These are phyloP conservation scores for Phalacrocorax aristotelis DNA, from an alignment of 2,113 vertebrate species.

Conservation along the genomic window DNA sequence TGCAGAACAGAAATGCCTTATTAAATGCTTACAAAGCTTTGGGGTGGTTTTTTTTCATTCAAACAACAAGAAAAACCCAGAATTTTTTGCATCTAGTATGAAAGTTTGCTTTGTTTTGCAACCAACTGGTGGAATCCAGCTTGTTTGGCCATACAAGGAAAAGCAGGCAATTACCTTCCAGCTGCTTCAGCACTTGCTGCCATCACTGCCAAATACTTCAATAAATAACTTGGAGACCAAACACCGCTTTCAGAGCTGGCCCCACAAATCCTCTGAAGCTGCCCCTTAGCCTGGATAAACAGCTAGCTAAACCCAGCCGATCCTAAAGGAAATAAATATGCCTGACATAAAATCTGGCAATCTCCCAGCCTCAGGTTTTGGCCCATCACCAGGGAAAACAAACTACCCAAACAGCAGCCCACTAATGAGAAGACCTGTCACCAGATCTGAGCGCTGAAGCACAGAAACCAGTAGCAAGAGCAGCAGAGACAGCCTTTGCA, in stretches of 20 bases:
- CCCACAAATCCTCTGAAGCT: constrained; percentile 17
- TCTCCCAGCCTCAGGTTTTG: constrained; percentile 34
- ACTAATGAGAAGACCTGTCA: constrained; percentile 15
- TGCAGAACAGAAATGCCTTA: background rate
- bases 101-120: constrained; percentile 21
- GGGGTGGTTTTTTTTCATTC: background rate
- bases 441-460: background rate
- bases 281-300: constrained; percentile 2
- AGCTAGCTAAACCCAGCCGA: background rate
- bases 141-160: background rate
- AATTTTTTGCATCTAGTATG: background rate
- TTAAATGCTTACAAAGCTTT: background rate
- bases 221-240: constrained; percentile 20
- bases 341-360: constrained; percentile 15
- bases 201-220: background rate
- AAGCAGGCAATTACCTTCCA: background rate
- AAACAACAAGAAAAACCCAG: background rate
- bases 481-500: background rate
- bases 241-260: background rate
- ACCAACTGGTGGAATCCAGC: background rate
- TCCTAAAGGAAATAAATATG: constrained; percentile 42
- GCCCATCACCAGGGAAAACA: constrained; percentile 43
- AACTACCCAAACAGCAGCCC: background rate
- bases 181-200: background rate
- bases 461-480: background rate